Base-by-base conservation (phyloP, 2,888 invertebrate genomes). In the Vannuccia rotundouncinata region DNA sequence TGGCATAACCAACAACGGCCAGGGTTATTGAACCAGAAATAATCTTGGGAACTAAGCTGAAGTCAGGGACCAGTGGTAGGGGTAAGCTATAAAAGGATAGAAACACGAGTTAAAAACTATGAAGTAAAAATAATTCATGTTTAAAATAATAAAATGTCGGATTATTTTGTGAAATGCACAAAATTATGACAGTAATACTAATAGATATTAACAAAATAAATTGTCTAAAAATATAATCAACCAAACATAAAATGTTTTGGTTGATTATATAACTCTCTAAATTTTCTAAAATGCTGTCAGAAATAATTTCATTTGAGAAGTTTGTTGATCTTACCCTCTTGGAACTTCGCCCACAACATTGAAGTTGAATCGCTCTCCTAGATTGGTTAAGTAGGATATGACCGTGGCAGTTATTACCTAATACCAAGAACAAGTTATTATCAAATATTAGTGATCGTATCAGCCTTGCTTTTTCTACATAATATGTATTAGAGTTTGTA, bases 31-130 rank as follows among this genome's bases (percentile, higher is more conserved):
- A 80, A 29, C 59, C 80, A 2, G 17, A 10, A 27, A 81, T 30
- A 10, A 80, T 17, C 22, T 80, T 59, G 0, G 81, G 59, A 13
- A 81, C 22, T 0, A 80, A 25, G 2, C n/a, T 30, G 17, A 80
- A n/a, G 28, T 80, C 79, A 5, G 80, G 80, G 25, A 80, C 80
- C 22, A 80, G 28, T 29, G 79, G 59, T 60, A 13, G 13, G 17
- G 80, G 80, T 22, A 79, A 29, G 13, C 79, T 45, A 1, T 28
- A 10, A 0, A 60, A 60, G 10, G 60, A 25, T 2, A 1, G 13
- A 22, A 45, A 45, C 2, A 78, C 78, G n/a, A 75, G 17, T 28
- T 78, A n/a, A 13, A 73, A 73, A 73, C 10, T 5, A 73, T 45
- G 17, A 45, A 45, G 45, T 10, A 45, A 45, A 45, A 13, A 45